Evolutionary conservation across 1,140 invertebrate species (phyloP).

Genomic region (Stratiolaelaps scimitus): DNA sequence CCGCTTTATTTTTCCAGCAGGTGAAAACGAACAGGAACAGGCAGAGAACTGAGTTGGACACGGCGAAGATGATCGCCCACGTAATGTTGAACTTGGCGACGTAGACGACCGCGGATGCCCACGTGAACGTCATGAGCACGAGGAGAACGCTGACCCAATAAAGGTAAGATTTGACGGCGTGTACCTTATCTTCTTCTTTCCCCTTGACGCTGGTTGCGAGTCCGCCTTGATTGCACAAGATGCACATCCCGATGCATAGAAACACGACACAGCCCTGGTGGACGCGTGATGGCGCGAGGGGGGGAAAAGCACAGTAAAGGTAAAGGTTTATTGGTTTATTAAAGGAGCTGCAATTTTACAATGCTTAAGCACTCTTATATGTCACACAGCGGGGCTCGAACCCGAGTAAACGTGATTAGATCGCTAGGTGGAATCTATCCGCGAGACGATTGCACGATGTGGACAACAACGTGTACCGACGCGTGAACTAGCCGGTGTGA

Average conservation of each 20-base stretch:
- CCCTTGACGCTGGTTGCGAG: slow-evolving; percentile 32
- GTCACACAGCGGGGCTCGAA: too few relatives aligned
- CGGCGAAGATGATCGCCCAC: slow-evolving; percentile 23
- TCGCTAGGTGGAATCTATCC: too few relatives aligned
- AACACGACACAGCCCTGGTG: slow-evolving; percentile 33
- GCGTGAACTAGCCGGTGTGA: too few relatives aligned
- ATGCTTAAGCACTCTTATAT: too few relatives aligned
- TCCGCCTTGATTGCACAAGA: slow-evolving; percentile 32
- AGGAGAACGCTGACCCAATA: slow-evolving; percentile 11
- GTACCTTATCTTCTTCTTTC: slow-evolving; percentile 32
- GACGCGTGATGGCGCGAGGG: too few relatives aligned
- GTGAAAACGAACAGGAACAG: slow-evolving; percentile 18
- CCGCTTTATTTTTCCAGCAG: slow-evolving; percentile 26
- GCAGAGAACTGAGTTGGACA: slow-evolving; percentile 15
- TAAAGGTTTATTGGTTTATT: too few relatives aligned
- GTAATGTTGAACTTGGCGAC: slow-evolving; percentile 24
- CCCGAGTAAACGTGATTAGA: too few relatives aligned
- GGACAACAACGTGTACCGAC: too few relatives aligned
- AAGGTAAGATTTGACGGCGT: background rate
- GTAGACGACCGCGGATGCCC: slow-evolving; percentile 24
- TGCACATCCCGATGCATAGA: slow-evolving; percentile 33
- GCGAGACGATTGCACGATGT: too few relatives aligned
- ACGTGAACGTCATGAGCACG: slow-evolving; percentile 27
- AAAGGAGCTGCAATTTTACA: too few relatives aligned
- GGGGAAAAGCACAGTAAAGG: too few relatives aligned